Conservation (phyloP, 2,113 vertebrate species). For the Alligator sinensis region DNA sequence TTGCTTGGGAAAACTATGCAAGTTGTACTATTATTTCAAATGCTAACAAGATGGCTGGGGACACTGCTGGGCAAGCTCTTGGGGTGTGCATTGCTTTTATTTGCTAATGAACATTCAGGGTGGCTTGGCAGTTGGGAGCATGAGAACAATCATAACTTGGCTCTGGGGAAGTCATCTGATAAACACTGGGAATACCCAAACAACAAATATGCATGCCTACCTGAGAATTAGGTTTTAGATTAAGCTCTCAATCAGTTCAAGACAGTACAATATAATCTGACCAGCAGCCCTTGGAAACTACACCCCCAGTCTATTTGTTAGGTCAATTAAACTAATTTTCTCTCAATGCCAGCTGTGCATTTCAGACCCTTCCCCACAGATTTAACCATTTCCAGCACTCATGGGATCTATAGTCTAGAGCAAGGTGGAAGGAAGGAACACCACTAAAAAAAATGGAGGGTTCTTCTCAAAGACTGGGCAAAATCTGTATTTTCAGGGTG, state of each 20-base stretch:
- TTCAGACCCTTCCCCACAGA: neutral
- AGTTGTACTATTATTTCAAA: slow-evolving; percentile 38
- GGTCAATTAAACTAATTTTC: neutral
- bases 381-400: neutral
- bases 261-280: neutral
- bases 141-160: slow-evolving; percentile 45
- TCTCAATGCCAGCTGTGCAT: rapidly evolving
- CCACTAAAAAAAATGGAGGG: neutral
- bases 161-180: neutral
- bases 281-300: neutral
- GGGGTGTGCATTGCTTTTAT: slow-evolving; percentile 43
- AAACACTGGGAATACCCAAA: slow-evolving; percentile 6
- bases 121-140: slow-evolving; percentile 43
- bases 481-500: no score
- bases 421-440: neutral
- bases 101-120: slow-evolving; percentile 51
- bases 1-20: slow-evolving; percentile 48
- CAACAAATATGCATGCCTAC: neutral
- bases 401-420: neutral
- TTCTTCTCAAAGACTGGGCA: neutral
- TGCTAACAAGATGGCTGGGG: slow-evolving; percentile 53
- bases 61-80: slow-evolving; percentile 34
- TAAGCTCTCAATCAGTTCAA: neutral
- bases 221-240: neutral
- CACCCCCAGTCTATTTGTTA: neutral